Percentiles rank a stretch among this genome's conserved stretches.
These are phyloP conservation scores for Rhagologus leucostigma DNA, from an alignment of 2,113 vertebrate species.

Conservation along the genomic window DNA sequence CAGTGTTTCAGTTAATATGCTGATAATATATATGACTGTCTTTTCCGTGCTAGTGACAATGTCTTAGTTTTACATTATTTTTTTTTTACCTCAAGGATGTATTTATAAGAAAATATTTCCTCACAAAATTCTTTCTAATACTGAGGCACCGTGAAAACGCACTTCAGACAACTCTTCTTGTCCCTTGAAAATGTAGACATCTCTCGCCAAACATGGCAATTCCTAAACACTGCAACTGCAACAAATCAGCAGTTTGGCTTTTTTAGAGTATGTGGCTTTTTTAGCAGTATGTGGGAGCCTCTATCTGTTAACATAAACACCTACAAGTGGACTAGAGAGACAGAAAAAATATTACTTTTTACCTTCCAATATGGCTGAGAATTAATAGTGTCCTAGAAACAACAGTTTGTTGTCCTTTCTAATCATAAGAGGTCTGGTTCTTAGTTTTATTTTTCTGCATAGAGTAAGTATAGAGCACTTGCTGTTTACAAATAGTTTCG, in stretches of 20 bases:
- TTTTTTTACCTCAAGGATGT: background rate
- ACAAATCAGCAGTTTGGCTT: background rate
- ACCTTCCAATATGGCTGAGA: background rate
- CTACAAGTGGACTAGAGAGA: background rate
- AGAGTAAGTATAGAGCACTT: background rate
- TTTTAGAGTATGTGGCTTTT: too few species aligned
- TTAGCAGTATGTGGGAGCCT: background rate
- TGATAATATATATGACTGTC: background rate
- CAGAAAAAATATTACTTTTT: background rate
- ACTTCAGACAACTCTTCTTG: background rate
- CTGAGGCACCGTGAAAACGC: background rate
- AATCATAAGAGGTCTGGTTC: fast-evolving
- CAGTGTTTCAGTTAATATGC: background rate
- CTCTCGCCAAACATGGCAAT: background rate
- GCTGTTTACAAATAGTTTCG: background rate
- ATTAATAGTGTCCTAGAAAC: background rate
- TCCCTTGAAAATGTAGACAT: background rate
- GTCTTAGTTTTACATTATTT: background rate
- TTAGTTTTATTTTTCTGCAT: background rate
- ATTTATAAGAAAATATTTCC: background rate
- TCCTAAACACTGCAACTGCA: background rate
- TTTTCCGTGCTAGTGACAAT: background rate
- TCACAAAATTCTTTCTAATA: background rate
- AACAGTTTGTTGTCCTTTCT: background rate
- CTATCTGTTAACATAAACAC: background rate